A percentile compares a stretch with the other conserved stretches of the same genome.
phyloP scores from a whole-genome alignment of 2,888 invertebrate genomes.

The Diaphora mendica region DNA sequence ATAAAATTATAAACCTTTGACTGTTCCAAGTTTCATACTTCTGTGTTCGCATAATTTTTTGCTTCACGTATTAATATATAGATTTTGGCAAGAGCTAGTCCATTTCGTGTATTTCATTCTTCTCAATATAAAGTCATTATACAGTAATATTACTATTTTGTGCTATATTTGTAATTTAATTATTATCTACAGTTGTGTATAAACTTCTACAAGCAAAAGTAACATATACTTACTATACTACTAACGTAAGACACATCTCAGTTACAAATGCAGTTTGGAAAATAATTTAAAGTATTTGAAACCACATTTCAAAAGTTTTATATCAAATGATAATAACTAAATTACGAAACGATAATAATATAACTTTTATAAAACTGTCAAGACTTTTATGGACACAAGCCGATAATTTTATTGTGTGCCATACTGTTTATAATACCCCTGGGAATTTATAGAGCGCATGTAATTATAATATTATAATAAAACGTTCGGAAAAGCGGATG shows the following conservation, averaged over 20 bases:
- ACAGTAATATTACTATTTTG: background rate
- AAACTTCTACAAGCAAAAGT: background rate
- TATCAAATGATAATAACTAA: conserved; percentile 1
- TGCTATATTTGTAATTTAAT: background rate
- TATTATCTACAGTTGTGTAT: background rate
- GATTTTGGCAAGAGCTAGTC: too few species aligned
- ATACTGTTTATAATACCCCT: conserved; percentile 26
- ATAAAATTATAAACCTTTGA: too few species aligned
- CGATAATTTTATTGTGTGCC: conserved; percentile 6
- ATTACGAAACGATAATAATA: background rate
- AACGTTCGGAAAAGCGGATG: conserved; percentile 66
- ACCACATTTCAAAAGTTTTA: background rate
- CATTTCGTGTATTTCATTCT: too few species aligned
- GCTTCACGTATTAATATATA: too few species aligned
- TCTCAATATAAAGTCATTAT: too few species aligned
- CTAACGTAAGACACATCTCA: background rate
- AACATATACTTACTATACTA: background rate
- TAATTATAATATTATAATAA: conserved; percentile 63
- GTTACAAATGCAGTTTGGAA: background rate
- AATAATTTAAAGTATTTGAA: background rate
- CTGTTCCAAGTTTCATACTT: too few species aligned
- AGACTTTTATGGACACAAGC: background rate
- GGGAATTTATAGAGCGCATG: conserved; percentile 43
- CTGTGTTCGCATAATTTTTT: too few species aligned
- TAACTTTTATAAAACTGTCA: conserved; percentile 5